These are phyloP conservation scores for Corythornis vintsioides DNA, from an alignment of 2,113 vertebrate species.

Conservation along the genomic window DNA sequence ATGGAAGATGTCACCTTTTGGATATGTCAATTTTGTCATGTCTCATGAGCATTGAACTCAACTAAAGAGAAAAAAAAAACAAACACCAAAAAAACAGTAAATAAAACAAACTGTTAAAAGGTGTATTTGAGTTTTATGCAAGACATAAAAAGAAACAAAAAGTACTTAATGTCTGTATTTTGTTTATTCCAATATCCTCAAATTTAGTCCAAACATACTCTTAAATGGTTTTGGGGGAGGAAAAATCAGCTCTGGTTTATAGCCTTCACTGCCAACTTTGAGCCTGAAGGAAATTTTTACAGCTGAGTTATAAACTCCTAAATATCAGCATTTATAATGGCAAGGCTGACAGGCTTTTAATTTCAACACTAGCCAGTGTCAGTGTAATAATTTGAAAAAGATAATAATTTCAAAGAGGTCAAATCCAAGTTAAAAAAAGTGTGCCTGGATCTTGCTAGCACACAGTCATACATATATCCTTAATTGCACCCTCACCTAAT, in stretches of 20 bases:
- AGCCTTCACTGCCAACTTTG: constrained; percentile 13
- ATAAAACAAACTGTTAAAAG: constrained; percentile 5
- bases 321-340: constrained; percentile 43
- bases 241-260: constrained; percentile 42
- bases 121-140: background rate
- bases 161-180: background rate
- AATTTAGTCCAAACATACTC: background rate
- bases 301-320: constrained; percentile 64
- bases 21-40: background rate
- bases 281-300: constrained; percentile 62
- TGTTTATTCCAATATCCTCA: background rate
- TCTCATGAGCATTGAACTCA: background rate
- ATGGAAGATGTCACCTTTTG: background rate
- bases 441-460: background rate
- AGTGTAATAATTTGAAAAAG: constrained; percentile 43
- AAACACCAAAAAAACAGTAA: rapidly evolving
- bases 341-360: constrained; percentile 37
- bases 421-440: constrained; percentile 34
- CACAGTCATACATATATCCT: background rate
- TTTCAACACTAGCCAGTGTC: constrained; percentile 37
- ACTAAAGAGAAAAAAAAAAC: background rate
- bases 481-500: constrained; percentile 34
- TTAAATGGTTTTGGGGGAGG: background rate
- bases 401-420: constrained; percentile 48
- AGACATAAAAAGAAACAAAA: constrained; percentile 17